Percentiles rank a stretch among this genome's conserved stretches.
Evolutionary conservation across 2,888 invertebrate species (phyloP).

Genomic region (Incurvaria masculella): DNA sequence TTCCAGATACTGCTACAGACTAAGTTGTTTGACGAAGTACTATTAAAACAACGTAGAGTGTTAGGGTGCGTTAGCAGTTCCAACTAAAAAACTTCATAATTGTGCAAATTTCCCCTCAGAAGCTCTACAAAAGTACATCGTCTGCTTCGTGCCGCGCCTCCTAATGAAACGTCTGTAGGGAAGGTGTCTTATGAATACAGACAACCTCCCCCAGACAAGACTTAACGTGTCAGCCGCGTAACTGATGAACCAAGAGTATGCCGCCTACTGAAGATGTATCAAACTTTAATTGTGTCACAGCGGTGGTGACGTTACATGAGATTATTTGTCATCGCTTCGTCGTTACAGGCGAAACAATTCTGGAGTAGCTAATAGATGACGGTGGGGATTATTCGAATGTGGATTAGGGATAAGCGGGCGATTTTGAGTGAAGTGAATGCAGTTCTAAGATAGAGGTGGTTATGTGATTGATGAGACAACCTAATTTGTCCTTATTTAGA

Average conservation of each 20-base stretch:
- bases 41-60: no score
- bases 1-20: no score
- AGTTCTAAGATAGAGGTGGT: no score
- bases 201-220: conserved; percentile 32
- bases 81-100: no score
- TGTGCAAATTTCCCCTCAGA: no score
- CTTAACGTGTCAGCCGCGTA: conserved; percentile 47
- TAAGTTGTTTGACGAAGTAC: no score
- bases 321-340: background rate
- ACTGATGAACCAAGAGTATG: conserved; percentile 33
- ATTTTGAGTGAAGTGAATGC: no score
- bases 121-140: background rate
- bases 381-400: background rate
- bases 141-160: conserved; percentile 7
- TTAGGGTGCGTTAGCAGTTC: no score
- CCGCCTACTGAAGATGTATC: conserved; percentile 26
- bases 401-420: background rate
- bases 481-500: no score
- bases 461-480: no score
- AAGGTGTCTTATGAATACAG: conserved; percentile 49
- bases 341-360: no score
- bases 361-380: no score
- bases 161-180: conserved; percentile 32
- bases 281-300: conserved; percentile 31
- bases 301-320: background rate